Evolutionary conservation across 2,797 vertebrate genomes (phyloP).

Genomic region (Myripristis jacobus): DNA sequence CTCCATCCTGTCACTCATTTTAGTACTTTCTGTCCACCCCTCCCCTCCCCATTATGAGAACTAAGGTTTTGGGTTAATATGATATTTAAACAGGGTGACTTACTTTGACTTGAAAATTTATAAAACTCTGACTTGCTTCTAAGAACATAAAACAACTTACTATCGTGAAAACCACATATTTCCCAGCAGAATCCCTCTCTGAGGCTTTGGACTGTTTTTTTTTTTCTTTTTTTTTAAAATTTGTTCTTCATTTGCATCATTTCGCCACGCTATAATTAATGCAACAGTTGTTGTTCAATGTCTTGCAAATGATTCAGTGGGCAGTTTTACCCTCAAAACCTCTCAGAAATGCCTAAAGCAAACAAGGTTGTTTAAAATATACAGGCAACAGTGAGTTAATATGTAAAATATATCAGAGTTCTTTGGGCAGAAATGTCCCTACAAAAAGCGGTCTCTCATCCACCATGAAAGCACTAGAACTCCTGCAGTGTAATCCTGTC

Average conservation of each 20-base stretch:
- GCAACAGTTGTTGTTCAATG: not conserved
- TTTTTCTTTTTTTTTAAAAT: too few species aligned
- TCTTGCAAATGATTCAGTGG: not conserved
- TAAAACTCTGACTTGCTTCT: not conserved
- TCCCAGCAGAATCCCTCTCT: too few species aligned
- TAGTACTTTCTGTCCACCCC: not conserved
- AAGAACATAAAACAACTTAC: not conserved
- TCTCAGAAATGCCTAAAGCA: not conserved
- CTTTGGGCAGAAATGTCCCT: too few species aligned
- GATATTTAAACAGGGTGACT: constrained; percentile 7
- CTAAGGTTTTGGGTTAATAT: not conserved
- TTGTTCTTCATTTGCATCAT: not conserved
- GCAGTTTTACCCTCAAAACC: constrained; percentile 4
- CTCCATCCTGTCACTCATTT: constrained; percentile 10
- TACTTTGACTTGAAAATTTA: constrained; percentile 7
- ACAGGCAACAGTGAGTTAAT: not conserved
- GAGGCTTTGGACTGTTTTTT: too few species aligned
- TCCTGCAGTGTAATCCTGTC: constrained; percentile 34
- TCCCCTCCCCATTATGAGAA: not conserved
- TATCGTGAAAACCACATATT: constrained; percentile 10
- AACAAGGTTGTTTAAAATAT: not conserved
- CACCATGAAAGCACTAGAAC: constrained; percentile 32
- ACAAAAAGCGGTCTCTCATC: constrained; percentile 9
- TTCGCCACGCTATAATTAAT: not conserved
- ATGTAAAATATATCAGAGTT: too few species aligned